Conservation (phyloP, 2,797 vertebrate genomes). For the Chloroceryle inda region DNA sequence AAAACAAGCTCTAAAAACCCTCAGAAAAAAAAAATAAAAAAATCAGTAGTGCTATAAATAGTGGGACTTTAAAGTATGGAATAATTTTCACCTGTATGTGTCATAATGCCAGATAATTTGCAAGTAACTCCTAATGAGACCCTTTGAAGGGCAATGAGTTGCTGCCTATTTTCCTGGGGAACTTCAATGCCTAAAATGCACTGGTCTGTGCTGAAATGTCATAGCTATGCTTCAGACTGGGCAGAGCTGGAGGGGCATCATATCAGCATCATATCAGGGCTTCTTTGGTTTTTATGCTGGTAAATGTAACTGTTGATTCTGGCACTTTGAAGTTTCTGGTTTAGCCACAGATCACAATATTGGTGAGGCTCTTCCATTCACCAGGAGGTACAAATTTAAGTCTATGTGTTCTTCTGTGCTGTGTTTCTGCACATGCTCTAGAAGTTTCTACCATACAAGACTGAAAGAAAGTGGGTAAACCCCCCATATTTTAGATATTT, state of each 20-base stretch:
- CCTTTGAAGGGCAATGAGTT: background rate
- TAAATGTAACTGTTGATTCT: background rate
- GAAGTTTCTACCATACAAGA: background rate
- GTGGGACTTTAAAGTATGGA: background rate
- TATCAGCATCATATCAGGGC: fast-evolving
- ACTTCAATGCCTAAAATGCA: background rate
- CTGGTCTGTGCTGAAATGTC: background rate
- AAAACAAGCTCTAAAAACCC: background rate
- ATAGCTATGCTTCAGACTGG: background rate
- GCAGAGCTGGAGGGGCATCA: background rate
- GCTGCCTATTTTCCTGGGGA: background rate
- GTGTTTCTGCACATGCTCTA: background rate
- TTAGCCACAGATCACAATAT: background rate
- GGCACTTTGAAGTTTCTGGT: background rate
- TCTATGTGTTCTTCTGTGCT: fast-evolving
- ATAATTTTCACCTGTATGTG: background rate
- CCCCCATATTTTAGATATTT: background rate
- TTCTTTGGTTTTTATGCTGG: background rate
- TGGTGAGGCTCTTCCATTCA: background rate
- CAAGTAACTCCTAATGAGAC: background rate
- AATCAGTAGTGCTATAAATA: background rate
- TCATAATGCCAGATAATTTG: fast-evolving
- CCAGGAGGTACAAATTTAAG: background rate
- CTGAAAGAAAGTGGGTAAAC: background rate
- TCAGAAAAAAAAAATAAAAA: background rate